Evolutionary conservation across 2,888 invertebrate species (phyloP).

Genomic region (Trachelus troglodyta): DNA sequence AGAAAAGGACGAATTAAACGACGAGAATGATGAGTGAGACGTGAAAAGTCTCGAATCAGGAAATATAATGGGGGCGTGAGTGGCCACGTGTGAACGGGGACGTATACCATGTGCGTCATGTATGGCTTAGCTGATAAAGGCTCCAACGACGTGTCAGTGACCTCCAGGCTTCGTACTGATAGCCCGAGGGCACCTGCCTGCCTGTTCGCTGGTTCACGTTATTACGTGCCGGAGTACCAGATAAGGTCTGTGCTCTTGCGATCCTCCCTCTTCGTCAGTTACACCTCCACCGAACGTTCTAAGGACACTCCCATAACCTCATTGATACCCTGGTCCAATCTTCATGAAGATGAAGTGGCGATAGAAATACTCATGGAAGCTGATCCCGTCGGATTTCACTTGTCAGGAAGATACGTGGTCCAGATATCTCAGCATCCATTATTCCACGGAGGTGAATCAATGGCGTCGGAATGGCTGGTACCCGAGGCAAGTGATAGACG

Average conservation of each 20-base stretch:
- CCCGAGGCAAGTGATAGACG: not conserved
- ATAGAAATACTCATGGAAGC: not conserved
- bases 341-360: not conserved
- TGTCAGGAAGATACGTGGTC: not conserved
- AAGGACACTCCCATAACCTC: not conserved
- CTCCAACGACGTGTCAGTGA: slow-evolving; percentile 55
- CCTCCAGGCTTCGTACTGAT: slow-evolving; percentile 30
- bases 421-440: not conserved
- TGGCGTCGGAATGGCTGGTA: not conserved
- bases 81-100: not conserved
- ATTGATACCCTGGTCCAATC: not conserved
- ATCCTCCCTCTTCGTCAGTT: not conserved
- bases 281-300: not conserved
- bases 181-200: slow-evolving; percentile 1
- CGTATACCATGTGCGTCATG: slow-evolving; percentile 4
- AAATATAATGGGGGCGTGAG: not conserved
- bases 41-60: not conserved
- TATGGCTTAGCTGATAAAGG: slow-evolving; percentile 19
- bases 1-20: not conserved
- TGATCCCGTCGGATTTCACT: not conserved
- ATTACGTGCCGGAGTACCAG: not conserved
- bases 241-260: not conserved
- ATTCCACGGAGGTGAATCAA: not conserved
- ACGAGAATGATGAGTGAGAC: not conserved
- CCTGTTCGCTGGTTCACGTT: not conserved